These are phyloP conservation scores for Anarrhichthys ocellatus DNA, from an alignment of 2,113 vertebrate genomes.

Conservation along the genomic window DNA sequence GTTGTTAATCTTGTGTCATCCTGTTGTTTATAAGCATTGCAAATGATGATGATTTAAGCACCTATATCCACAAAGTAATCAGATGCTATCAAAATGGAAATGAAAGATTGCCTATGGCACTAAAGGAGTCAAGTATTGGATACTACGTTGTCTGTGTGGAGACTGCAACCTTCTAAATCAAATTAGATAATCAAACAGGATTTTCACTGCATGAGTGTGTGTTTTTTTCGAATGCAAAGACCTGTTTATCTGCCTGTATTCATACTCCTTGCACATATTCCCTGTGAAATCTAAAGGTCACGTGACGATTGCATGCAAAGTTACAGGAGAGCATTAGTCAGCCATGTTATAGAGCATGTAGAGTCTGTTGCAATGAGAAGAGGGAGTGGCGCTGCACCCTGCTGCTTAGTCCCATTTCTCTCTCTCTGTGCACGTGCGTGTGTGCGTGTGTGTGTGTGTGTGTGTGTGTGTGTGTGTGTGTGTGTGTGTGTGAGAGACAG, in stretches of 20 bases:
- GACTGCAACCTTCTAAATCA: not conserved
- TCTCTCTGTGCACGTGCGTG: not conserved
- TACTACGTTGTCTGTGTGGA: slow-evolving; percentile 2
- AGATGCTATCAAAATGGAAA: slow-evolving; percentile 39
- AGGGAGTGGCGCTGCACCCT: slow-evolving; percentile 37
- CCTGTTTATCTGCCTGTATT: not conserved
- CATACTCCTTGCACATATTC: not conserved
- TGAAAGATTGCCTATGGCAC: slow-evolving; percentile 16
- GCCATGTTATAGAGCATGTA: slow-evolving; percentile 1
- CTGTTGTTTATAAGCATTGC: slow-evolving; percentile 34
- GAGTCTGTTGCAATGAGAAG: slow-evolving; percentile 12
- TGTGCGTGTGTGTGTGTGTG: not conserved
- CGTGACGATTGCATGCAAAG: not conserved
- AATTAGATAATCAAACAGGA: not conserved
- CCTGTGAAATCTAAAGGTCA: not conserved
- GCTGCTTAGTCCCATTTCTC: slow-evolving; percentile 23
- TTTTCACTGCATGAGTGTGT: not conserved
- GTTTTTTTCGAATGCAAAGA: not conserved
- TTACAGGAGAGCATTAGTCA: not conserved
- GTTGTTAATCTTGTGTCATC: slow-evolving; percentile 43
- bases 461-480: slow-evolving; percentile 25
- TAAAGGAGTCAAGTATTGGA: slow-evolving; percentile 20
- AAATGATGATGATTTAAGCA: slow-evolving; percentile 44
- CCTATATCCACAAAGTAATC: slow-evolving; percentile 40
- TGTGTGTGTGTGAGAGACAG: slow-evolving; percentile 14